Percentiles rank a stretch among this genome's conserved stretches.
Evolutionary conservation across 2,113 vertebrate genomes (phyloP).

Genomic region (human (Homo sapiens)): DNA sequence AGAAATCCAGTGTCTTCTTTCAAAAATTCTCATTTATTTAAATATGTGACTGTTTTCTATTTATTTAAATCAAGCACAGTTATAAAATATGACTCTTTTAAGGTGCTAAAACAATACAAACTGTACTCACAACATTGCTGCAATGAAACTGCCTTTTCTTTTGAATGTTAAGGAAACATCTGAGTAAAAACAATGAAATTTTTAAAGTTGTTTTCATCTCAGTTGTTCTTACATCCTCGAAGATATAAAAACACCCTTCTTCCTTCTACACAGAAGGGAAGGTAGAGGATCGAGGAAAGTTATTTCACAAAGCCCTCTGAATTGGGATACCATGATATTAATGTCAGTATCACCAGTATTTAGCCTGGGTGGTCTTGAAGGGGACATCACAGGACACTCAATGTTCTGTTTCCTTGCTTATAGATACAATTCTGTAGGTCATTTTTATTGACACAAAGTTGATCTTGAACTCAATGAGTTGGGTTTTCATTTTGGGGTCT

Average conservation of each 20-base stretch:
- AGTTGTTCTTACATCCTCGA: conserved; percentile 45
- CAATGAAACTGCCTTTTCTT: conserved; percentile 59
- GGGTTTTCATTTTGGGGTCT: background rate
- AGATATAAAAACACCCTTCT: background rate
- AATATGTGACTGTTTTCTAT: conserved; percentile 10
- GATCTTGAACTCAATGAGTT: background rate
- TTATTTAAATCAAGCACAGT: conserved; percentile 42
- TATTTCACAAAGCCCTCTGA: background rate
- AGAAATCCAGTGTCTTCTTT: conserved; percentile 30
- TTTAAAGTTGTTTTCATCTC: conserved; percentile 27
- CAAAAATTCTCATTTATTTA: conserved; percentile 36
- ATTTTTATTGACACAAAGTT: background rate
- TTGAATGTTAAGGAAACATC: conserved; percentile 51
- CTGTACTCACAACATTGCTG: background rate
- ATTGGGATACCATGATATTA: background rate
- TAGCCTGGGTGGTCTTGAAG: background rate
- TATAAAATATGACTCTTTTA: conserved; percentile 43
- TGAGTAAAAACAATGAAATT: background rate
- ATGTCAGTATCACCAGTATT: background rate
- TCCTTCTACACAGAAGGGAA: background rate
- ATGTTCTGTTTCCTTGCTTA: background rate
- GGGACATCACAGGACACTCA: background rate
- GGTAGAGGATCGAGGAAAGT: background rate
- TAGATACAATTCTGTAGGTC: background rate
- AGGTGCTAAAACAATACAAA: conserved; percentile 5